Conservation (phyloP, 2,888 invertebrate species). For the Eurytoma adleriae region DNA sequence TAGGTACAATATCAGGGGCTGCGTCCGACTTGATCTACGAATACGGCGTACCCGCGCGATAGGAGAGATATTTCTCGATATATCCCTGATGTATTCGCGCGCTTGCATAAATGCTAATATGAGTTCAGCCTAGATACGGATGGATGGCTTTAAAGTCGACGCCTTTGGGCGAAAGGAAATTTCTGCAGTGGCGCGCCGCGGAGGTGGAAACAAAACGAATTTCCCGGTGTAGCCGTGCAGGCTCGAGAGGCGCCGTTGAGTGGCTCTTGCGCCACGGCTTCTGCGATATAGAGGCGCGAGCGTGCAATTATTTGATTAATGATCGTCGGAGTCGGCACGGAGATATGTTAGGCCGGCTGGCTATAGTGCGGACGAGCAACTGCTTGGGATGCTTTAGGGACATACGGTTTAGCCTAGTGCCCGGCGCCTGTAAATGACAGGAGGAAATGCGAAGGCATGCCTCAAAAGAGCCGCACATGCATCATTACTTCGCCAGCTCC, state of each 20-base stretch:
- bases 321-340: background rate
- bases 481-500: constrained; percentile 20
- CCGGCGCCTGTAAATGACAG: constrained; percentile 25
- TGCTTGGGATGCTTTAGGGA: background rate
- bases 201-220: background rate
- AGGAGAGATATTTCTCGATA: constrained; percentile 21
- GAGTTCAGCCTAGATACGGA: background rate
- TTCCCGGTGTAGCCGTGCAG: too few species aligned
- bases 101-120: constrained; percentile 38
- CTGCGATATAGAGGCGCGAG: background rate
- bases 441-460: constrained; percentile 16
- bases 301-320: constrained; percentile 32
- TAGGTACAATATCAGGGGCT: background rate
- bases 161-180: background rate
- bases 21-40: constrained; percentile 2
- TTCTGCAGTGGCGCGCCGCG: background rate
- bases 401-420: constrained; percentile 9
- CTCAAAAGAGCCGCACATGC: background rate
- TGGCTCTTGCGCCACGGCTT: background rate
- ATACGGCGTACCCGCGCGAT: background rate
- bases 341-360: background rate
- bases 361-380: background rate
- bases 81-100: constrained; percentile 18
- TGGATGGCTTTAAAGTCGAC: background rate
- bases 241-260: too few species aligned